Conservation (phyloP, 2,888 invertebrate species). For the Epinotia bilunana region DNA sequence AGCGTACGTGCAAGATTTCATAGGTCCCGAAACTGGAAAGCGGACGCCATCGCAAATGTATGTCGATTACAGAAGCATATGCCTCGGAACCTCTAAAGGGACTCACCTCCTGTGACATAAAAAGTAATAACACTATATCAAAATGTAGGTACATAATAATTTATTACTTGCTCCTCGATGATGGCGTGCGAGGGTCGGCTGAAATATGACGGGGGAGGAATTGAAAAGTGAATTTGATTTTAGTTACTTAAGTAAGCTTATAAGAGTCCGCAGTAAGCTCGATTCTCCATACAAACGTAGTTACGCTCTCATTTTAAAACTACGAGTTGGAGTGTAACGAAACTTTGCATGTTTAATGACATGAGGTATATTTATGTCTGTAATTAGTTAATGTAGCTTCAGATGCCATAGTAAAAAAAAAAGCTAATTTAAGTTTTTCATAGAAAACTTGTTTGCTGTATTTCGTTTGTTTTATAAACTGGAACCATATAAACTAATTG, state of each 20-base stretch:
- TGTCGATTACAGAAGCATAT: conserved; percentile 21
- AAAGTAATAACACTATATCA: conserved; percentile 44
- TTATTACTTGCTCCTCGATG: conserved; percentile 38
- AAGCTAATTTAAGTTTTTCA: too few species aligned
- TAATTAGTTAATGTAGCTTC: too few species aligned
- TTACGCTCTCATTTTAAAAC: too few species aligned
- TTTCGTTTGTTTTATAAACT: too few species aligned
- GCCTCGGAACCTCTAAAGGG: conserved; percentile 29
- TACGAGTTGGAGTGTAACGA: too few species aligned
- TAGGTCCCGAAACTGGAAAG: background rate
- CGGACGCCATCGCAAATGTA: background rate
- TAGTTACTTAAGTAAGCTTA: background rate
- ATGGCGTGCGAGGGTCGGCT: conserved; percentile 10
- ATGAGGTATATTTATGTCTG: too few species aligned
- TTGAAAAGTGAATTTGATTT: conserved; percentile 21
- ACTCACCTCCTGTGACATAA: conserved; percentile 37
- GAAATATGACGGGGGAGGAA: conserved; percentile 31
- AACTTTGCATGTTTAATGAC: too few species aligned
- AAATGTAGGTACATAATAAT: conserved; percentile 37
- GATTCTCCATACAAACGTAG: too few species aligned
- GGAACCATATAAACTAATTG: too few species aligned
- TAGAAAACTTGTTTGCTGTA: too few species aligned
- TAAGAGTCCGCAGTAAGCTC: too few species aligned
- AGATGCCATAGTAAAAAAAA: too few species aligned
- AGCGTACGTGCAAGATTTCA: background rate